Evolutionary conservation across 2,113 vertebrate species (phyloP).

Genomic region (Erythrolamprus reginae): DNA sequence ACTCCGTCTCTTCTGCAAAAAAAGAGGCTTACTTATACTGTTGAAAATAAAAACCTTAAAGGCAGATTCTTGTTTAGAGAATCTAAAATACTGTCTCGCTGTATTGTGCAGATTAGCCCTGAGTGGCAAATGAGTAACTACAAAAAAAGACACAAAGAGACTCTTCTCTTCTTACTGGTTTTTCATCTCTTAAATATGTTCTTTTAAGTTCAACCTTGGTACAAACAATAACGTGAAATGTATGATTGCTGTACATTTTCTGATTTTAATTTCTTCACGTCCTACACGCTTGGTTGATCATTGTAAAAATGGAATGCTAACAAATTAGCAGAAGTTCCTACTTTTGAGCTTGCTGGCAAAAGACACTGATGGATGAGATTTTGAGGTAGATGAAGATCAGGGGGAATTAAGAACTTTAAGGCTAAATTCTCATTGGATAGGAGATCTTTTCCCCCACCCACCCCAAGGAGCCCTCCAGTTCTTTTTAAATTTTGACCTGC

Average conservation of each 20-base stretch:
- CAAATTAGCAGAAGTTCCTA: conserved; percentile 24
- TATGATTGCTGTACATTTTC: not conserved
- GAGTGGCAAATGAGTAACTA: not conserved
- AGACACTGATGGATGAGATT: conserved; percentile 2
- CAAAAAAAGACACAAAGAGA: no score
- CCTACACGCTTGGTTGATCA: conserved; percentile 8
- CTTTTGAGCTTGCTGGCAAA: not conserved
- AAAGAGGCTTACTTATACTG: not conserved
- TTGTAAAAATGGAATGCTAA: conserved; percentile 24
- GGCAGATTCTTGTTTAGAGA: not conserved
- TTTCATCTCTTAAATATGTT: not conserved
- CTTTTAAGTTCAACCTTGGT: not conserved
- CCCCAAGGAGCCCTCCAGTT: conserved; percentile 8
- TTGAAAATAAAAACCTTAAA: not conserved
- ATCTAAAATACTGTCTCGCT: not conserved
- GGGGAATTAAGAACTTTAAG: not conserved
- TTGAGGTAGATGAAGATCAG: conserved; percentile 11
- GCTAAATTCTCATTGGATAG: not conserved
- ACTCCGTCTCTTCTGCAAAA: no score
- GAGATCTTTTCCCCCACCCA: not conserved
- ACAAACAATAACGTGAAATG: not conserved
- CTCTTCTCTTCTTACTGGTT: not conserved
- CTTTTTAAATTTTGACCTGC: conserved; percentile 49
- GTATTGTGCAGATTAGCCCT: not conserved
- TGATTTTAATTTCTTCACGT: conserved; percentile 43